Evolutionary conservation across 2,113 vertebrate genomes (phyloP).

Genomic region (Rhegmatorhina hoffmannsi): DNA sequence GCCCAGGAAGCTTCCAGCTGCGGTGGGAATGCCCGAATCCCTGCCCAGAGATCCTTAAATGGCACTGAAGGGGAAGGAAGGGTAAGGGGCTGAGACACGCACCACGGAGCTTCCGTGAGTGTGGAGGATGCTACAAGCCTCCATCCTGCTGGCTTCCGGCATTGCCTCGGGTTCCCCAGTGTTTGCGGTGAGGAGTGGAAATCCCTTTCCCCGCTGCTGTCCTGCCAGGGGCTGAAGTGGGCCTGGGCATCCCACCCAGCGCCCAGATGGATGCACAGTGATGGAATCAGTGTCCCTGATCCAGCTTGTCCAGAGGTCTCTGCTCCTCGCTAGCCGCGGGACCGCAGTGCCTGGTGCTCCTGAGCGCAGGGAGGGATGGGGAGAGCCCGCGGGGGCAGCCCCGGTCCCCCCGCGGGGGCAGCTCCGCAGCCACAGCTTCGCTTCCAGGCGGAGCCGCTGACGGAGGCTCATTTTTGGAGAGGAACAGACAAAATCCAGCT

Average conservation of each 20-base stretch:
- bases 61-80: background rate
- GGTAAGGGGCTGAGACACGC: background rate
- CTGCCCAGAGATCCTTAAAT: background rate
- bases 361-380: background rate
- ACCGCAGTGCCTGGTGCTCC: background rate
- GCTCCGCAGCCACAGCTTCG: background rate
- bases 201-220: background rate
- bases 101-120: rapidly evolving
- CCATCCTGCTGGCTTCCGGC: rapidly evolving
- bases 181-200: background rate
- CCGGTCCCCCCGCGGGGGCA: background rate
- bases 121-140: background rate
- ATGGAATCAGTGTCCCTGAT: background rate
- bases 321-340: background rate
- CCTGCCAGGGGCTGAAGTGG: background rate
- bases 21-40: background rate
- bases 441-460: background rate
- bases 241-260: background rate
- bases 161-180: rapidly evolving
- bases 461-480: background rate
- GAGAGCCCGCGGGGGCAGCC: background rate
- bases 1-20: background rate
- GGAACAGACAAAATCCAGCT: background rate
- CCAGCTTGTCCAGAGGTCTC: background rate
- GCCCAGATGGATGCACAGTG: background rate